A percentile compares a stretch with the other conserved stretches of the same genome.
phyloP scores from a whole-genome alignment of 2,888 invertebrate species.

The Lithophane socia region DNA sequence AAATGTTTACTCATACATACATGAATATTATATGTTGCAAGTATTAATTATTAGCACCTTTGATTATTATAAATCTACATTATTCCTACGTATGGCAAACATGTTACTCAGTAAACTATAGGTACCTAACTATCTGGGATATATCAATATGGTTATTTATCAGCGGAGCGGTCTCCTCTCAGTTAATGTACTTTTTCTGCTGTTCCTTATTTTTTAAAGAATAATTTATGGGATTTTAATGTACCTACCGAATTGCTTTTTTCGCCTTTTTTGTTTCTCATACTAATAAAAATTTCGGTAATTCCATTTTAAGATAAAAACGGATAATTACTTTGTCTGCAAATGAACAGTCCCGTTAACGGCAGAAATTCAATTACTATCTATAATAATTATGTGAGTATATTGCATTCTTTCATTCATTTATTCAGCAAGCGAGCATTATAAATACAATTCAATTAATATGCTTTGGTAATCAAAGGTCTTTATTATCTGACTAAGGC shows the following conservation, averaged over 20 bases:
- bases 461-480: slow-evolving; percentile 19
- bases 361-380: slow-evolving; percentile 64
- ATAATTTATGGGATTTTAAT: slow-evolving; percentile 83
- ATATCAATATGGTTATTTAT: slow-evolving; percentile 74
- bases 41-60: background rate
- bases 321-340: slow-evolving; percentile 61
- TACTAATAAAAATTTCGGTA: slow-evolving; percentile 70
- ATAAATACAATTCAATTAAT: slow-evolving; percentile 36
- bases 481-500: background rate
- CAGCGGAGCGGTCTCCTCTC: slow-evolving; percentile 72
- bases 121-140: slow-evolving; percentile 26
- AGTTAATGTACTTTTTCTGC: slow-evolving; percentile 82
- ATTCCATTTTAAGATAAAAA: slow-evolving; percentile 66
- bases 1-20: slow-evolving; percentile 10
- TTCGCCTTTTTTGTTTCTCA: slow-evolving; percentile 71
- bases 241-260: slow-evolving; percentile 75
- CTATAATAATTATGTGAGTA: slow-evolving; percentile 23
- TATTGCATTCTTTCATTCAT: slow-evolving; percentile 38
- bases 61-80: background rate
- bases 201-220: slow-evolving; percentile 75
- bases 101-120: slow-evolving; percentile 10
- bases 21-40: slow-evolving; percentile 7
- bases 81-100: slow-evolving; percentile 9
- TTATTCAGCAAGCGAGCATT: slow-evolving; percentile 18
- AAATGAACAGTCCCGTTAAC: slow-evolving; percentile 68